These are phyloP conservation scores for Sebastes elongatus DNA, from an alignment of 2,797 vertebrate genomes.

Conservation along the genomic window DNA sequence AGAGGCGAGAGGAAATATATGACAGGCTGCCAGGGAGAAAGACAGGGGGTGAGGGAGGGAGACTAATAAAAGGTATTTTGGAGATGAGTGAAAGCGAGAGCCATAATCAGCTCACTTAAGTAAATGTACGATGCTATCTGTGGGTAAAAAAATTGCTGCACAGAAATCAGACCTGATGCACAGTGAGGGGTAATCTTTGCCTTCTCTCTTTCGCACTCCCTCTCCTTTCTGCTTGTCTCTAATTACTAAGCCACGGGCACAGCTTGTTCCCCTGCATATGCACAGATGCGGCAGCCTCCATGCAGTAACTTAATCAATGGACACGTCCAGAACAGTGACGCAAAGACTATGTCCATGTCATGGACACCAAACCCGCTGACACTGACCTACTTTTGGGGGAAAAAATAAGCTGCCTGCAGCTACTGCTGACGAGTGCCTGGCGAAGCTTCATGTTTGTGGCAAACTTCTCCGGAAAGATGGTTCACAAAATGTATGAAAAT, in stretches of 20 bases:
- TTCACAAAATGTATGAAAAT: conserved; percentile 11
- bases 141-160: conserved; percentile 62
- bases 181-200: conserved; percentile 54
- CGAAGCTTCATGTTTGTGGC: background rate
- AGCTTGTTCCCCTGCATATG: conserved; percentile 77
- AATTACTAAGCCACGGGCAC: conserved; percentile 77
- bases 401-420: conserved; percentile 2
- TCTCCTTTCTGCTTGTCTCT: conserved; percentile 63
- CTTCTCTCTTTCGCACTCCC: conserved; percentile 36
- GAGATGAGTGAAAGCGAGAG: conserved; percentile 59
- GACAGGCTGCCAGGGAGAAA: conserved; percentile 27
- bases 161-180: conserved; percentile 69
- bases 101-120: conserved; percentile 67
- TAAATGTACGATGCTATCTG: conserved; percentile 69
- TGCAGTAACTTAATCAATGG: conserved; percentile 77
- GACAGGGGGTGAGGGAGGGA: conserved; percentile 33
- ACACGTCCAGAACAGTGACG: conserved; percentile 67
- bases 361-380: conserved; percentile 49
- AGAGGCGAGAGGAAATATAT: conserved; percentile 32
- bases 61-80: conserved; percentile 63
- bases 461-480: background rate
- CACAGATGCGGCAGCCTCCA: conserved; percentile 61
- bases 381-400: conserved; percentile 46
- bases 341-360: conserved; percentile 58
- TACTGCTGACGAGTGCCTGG: background rate